Base-by-base conservation (phyloP, 2,888 invertebrate genomes). In the Dysmachus trigonus region DNA sequence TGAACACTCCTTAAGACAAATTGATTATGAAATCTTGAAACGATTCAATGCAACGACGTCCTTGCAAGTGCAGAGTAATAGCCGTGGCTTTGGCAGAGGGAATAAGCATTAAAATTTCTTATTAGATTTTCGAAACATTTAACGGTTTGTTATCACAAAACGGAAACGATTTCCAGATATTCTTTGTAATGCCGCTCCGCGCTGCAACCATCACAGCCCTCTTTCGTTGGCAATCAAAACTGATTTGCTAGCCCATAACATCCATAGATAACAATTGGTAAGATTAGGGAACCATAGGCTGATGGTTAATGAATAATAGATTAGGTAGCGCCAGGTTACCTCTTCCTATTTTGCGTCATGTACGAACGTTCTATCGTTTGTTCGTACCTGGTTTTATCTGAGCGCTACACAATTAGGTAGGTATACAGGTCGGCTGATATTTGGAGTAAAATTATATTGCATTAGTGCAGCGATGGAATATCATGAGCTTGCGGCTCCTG, bases 371-470 rank as follows among this genome's bases (percentile, higher is more conserved):
- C n/a, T n/a, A n/a, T n/a, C n/a, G n/a, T n/a, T n/a, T 41, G 72
- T 31, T 72, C 72, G 35, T 83, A 35, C 83, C 72, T 72, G 31
- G 53, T 18, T 53, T 81, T 81, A 81, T 81, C 83, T 31, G n/a
- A 33, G 22, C 31, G 53, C 51, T 35, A 62, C 38, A 71, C 83
- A 83, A 83, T 83, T 41, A 73, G 83, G 38, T 72, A 83, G 81
- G 15, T 13, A 27, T 77, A 30, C 41, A 13, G 33, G 33, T 81
- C 33, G 83, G 30, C 35, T 72, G 38, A 53, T 85, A 74, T 85
- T 76, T 85, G 85, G 33, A 85, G 85, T 85, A 74, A 85, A 85
- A 85, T 85, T 85, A 85, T 74, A 85, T 85, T 85, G 74, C 85
- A 85, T 85, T 85, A 85, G 74, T 53, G 74, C 74, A 51, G 22